Evolutionary conservation across 2,888 invertebrate species (phyloP), one percentile per base, ranked within the genome.

Genomic region (Muschampia plurimacula): DNA sequence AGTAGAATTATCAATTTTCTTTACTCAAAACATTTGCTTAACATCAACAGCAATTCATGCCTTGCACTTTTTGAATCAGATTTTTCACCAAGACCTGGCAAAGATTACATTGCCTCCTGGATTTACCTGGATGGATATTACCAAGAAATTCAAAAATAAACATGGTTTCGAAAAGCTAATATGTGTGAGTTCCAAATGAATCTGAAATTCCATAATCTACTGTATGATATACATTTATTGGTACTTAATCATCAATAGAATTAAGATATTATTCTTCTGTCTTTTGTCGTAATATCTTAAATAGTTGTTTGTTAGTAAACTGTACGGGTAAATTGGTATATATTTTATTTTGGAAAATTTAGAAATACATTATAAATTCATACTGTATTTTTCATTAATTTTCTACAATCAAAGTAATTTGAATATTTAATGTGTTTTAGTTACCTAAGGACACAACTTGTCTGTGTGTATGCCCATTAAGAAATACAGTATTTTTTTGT

Each of bases 71-170:
- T 71, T 28, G 41, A 62, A 67, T 52, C 89, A 92, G 92, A 90
- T 89, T 83, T 88, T 86, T 87, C 86, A 88, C 84, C 87, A 89
- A 83, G 83, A 84, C 82, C 85, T 86, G 88, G 82, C 87, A 87
- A 91, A 90, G 83, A 81, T 90, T 83, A 84, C 89, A 80, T 89
- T 89, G 78, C 90, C 91, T 83, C 90, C 91, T 80, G 92, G 92
- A 82, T 91, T 91, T 87, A 87, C 89, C 74, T 92, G 92, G 92
- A 91, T 89, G 88, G 91, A 92, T 78, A 83, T 89, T 84, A 87
- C 85, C 87, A 92, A 89, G 89, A 90, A 86, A 84, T 81, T 81
- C 84, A 90, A 89, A 89, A 86, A 82, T 86, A 89, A 86, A 86
- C 86, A 86, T 81, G 81, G 83, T 82, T 82, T 86, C 86, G 88